Percentiles rank a stretch among this genome's conserved stretches.
phyloP scores from a whole-genome alignment of 1,140 invertebrate species.

The Drosophila kepulauana region DNA sequence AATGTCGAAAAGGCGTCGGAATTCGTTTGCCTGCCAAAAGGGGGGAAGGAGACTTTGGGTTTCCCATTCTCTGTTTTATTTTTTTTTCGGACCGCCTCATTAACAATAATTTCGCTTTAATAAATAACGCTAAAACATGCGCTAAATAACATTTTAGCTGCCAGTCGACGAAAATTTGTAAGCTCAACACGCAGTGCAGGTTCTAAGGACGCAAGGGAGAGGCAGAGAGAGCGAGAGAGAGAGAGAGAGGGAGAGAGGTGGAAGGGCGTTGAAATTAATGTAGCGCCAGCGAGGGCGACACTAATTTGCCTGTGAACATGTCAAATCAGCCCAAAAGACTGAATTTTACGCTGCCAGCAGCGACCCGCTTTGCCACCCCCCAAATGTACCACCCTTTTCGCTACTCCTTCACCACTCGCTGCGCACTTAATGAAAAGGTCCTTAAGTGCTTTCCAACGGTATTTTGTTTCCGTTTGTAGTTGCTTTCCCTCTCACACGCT shows the following conservation, averaged over 20 bases:
- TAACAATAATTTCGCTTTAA: slow-evolving; percentile 83
- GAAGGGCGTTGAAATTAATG: slow-evolving; percentile 73
- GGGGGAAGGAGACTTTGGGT: neutral
- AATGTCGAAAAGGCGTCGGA: slow-evolving; percentile 79
- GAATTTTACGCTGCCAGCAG: slow-evolving; percentile 63
- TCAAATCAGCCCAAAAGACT: slow-evolving; percentile 77
- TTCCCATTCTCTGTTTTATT: neutral
- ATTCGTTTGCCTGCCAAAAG: slow-evolving; percentile 26
- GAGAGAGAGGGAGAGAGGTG: neutral
- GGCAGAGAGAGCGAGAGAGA: neutral
- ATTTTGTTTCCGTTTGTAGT: slow-evolving; percentile 83
- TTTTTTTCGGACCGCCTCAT: slow-evolving; percentile 54
- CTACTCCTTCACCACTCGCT: slow-evolving; percentile 2
- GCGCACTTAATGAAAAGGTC: slow-evolving; percentile 82
- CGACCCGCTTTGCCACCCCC: no score
- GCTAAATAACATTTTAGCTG: slow-evolving; percentile 80
- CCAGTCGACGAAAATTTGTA: slow-evolving; percentile 55
- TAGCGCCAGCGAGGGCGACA: slow-evolving; percentile 70
- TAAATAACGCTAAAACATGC: slow-evolving; percentile 83
- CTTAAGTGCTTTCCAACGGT: slow-evolving; percentile 83
- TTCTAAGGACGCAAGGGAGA: neutral
- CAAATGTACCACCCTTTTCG: neutral
- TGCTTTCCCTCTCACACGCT: slow-evolving; percentile 31
- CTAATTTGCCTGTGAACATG: slow-evolving; percentile 83
- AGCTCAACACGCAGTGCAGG: slow-evolving; percentile 45